Conservation (phyloP, 2,888 invertebrate genomes). For the Arenicola marina region DNA sequence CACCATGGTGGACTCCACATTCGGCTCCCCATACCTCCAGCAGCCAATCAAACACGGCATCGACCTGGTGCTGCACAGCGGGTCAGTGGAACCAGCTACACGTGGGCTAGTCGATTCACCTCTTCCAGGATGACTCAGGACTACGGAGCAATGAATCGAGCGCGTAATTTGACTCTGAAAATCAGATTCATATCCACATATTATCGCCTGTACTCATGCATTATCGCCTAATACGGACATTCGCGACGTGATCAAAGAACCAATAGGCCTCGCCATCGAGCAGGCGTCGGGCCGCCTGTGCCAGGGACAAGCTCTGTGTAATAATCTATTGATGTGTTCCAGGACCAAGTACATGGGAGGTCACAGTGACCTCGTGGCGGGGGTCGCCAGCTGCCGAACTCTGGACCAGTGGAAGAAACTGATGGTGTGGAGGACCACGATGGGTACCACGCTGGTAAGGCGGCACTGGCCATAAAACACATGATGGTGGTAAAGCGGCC, state of each 20-base stretch:
- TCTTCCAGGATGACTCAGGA: no score
- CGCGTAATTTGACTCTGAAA: no score
- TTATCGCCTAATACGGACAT: no score
- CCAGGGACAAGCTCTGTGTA: no score
- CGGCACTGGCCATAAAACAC: no score
- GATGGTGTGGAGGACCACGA: slow-evolving; percentile 39
- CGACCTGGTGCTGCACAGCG: slow-evolving; percentile 58
- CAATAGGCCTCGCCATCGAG: no score
- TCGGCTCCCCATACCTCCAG: slow-evolving; percentile 55
- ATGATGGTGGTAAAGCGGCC: no score
- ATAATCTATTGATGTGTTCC: slow-evolving; percentile 12
- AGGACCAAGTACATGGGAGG: slow-evolving; percentile 62
- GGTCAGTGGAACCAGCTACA: slow-evolving; percentile 36
- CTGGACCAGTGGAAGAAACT: slow-evolving; percentile 46
- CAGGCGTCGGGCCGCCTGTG: no score
- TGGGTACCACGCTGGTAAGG: slow-evolving; percentile 44
- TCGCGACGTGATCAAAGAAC: no score
- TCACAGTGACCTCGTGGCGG: slow-evolving; percentile 60
- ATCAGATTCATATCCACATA: no score
- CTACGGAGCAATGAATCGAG: no score
- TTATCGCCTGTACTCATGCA: no score
- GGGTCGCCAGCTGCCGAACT: slow-evolving; percentile 48
- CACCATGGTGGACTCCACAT: slow-evolving; percentile 59
- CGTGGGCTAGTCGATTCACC: neutral
- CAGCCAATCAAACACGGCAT: slow-evolving; percentile 54